These are phyloP conservation scores for Dermatophagoides farinae DNA, from an alignment of 1,140 invertebrate genomes.

Conservation along the genomic window DNA sequence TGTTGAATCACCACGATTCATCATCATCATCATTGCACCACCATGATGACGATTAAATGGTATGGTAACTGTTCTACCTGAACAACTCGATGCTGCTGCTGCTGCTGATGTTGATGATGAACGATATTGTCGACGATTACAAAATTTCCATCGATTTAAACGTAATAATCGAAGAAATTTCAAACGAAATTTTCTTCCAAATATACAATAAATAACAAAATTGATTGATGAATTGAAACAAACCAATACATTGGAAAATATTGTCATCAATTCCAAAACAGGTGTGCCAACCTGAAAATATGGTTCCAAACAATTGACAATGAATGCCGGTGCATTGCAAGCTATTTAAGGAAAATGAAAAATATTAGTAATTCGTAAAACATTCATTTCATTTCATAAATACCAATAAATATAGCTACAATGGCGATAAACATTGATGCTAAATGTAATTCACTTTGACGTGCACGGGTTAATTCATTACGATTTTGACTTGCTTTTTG, in stretches of 20 bases:
- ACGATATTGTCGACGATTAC: too few species aligned
- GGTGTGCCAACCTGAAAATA: constrained; percentile 15
- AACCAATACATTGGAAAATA: constrained; percentile 54
- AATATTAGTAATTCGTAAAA: not conserved
- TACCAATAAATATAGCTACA: constrained; percentile 35
- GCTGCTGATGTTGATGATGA: too few species aligned
- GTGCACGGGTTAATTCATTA: constrained; percentile 46
- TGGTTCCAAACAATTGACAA: constrained; percentile 65
- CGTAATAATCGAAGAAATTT: constrained; percentile 7
- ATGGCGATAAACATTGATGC: constrained; percentile 84
- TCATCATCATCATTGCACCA: too few species aligned
- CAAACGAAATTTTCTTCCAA: constrained; percentile 77
- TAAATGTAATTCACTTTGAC: constrained; percentile 63
- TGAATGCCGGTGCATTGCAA: constrained; percentile 71
- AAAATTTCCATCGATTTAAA: not conserved
- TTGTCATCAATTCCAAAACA: constrained; percentile 16
- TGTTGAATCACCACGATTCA: too few species aligned
- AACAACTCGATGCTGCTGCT: too few species aligned
- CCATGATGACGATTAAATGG: too few species aligned
- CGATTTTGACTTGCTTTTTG: constrained; percentile 54
- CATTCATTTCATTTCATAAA: not conserved
- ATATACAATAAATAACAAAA: constrained; percentile 89
- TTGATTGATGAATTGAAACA: constrained; percentile 91
- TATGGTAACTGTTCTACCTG: too few species aligned
- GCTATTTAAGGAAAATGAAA: constrained; percentile 46